Base-by-base conservation (phyloP, 2,113 vertebrate species). In the Bubo bubo region DNA sequence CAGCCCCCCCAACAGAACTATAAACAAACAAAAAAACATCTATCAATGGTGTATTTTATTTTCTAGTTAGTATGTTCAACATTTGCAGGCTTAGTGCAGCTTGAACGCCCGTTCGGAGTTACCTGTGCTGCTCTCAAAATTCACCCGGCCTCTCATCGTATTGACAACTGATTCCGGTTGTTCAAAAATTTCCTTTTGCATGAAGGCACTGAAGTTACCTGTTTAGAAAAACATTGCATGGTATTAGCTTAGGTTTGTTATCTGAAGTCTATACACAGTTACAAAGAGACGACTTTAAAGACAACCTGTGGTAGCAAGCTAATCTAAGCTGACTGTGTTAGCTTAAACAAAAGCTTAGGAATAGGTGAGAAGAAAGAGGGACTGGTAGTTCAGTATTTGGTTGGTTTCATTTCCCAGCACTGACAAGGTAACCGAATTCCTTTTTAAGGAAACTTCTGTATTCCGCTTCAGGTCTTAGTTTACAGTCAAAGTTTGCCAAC, bases 131-230 rank as follows among this genome's bases (percentile, higher is more conserved):
- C 95, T 97, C 83, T 99, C 99, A 13, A 99, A 99, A 93, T 99
- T 99, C 96, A 99, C 99, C n/a, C 99, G 98, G 52, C 99, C 99
- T 95, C 99, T 99, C 99, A 99, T 99, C 3, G 99, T 99, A 95
- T 99, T 99, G 92, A 99, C 98, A 30, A 99, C 98, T 0, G 99
- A 99, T 82, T 99, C 99, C 0, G 99, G 99, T 97, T 99, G 99
- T 88, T 99, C 99, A 53, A 99, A 99, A 95, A 99, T 99, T 96
- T 99, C 99, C 97, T 99, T 99, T 95, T 99, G 99, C 99, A 99
- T 99, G 97, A 99, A 99, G 9, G 99, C 98, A 53, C 99, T 99
- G 98, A 99, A 99, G 96, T 99, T 99, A 50, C 99, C 99, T 99
- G 96, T 68, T 84, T 27, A 88, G 41, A 85, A 39, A 96, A 92